These are phyloP conservation scores for Plebejus argus DNA, from an alignment of 2,888 invertebrate species.

Conservation along the genomic window DNA sequence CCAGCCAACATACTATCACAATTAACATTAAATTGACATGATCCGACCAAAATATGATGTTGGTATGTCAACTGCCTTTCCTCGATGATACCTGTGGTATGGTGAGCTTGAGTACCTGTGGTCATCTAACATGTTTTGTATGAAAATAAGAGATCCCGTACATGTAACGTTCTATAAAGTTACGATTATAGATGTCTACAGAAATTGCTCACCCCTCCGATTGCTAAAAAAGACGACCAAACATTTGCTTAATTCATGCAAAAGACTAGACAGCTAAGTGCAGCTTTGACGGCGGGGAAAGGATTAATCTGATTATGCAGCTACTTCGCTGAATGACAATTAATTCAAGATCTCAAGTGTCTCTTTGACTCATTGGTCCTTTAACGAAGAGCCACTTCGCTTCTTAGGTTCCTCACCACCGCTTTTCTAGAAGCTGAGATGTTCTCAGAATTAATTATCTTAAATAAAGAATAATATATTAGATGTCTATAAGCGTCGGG, in stretches of 20 bases:
- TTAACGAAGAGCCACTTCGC: conserved; percentile 22
- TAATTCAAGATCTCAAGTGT: conserved; percentile 29
- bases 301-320: conserved; percentile 18
- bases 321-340: conserved; percentile 31
- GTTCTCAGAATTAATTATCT: neutral
- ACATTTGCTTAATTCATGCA: neutral
- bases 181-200: neutral
- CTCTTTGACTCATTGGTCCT: conserved; percentile 26
- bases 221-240: neutral
- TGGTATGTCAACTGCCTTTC: too few species aligned
- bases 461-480: neutral
- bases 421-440: neutral
- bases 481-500: neutral
- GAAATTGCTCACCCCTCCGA: neutral
- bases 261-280: neutral
- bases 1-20: too few species aligned
- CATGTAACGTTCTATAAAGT: too few species aligned
- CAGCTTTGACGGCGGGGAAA: neutral
- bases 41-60: too few species aligned
- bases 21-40: too few species aligned
- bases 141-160: too few species aligned
- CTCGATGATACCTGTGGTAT: too few species aligned
- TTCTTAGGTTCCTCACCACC: neutral
- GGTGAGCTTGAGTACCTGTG: too few species aligned
- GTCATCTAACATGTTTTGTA: too few species aligned